Base-by-base conservation (phyloP, 2,797 vertebrate species). In the Urosaurus nigricauda region DNA sequence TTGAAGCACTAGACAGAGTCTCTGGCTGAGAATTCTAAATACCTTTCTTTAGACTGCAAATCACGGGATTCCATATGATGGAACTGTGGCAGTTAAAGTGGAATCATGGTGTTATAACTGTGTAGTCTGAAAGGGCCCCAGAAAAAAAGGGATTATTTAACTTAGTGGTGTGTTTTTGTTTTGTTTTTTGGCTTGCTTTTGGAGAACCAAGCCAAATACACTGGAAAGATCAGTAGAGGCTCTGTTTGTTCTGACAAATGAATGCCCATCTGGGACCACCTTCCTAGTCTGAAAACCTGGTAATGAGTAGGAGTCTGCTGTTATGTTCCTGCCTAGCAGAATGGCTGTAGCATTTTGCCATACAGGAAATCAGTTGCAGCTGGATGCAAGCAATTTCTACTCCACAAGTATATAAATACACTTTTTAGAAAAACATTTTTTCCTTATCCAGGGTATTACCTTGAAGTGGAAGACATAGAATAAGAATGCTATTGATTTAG, bases 361-460 rank as follows among this genome's bases (percentile, higher is more conserved):
- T 95, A 96, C 94, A 97, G 97, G 96, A 96, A 97, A 96, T 94
- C 93, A 95, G 63, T 92, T 94, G 94, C 95, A 97, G 95, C 96
- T 97, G 95, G 92, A 95, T 95, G 96, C 93, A 94, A 92, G 90
- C 91, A 93, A 86, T 88, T 96, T 91, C 86, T 68, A 87, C 87
- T 94, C 85, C 84, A n/a, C n/a, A 94, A 95, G 91, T 89, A 95
- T 89, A 88, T 94, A 94, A 96, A 96, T 92, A 79, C 90, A 90
- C 84, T 94, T n/a, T 94, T 87, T 80, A 90, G 83, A 93, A 89
- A 90, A 53, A 19, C 29, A 0, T 16, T 37, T 87, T 81, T 77
- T 35, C 32, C 21, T 47, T 40, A 26, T 79, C 32, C 13, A 53
- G 26, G 5, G 84, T 81, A 84, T 90, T 85, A 3, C 12, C 85